Conservation (phyloP, 2,113 vertebrate genomes). For the Brachypteracias leptosomus region DNA sequence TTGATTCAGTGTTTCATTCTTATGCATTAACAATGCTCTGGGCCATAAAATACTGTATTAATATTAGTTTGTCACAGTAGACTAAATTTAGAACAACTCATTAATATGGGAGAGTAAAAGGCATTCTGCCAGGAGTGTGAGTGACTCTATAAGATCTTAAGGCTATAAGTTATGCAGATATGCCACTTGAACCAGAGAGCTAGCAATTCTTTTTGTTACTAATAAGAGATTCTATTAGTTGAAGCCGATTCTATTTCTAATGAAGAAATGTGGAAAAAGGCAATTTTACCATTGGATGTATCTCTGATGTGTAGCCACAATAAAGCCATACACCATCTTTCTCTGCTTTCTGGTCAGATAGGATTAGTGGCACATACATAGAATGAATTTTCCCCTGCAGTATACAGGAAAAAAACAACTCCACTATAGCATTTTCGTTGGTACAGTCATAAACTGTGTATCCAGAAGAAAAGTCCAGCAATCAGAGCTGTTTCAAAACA, state of each 20-base stretch:
- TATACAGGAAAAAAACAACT: neutral
- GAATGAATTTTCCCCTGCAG: constrained; percentile 67
- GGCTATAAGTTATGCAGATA: constrained; percentile 84
- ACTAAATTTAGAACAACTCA: constrained; percentile 88
- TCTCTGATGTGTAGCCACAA: constrained; percentile 56
- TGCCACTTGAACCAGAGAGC: constrained; percentile 82
- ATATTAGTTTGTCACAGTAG: constrained; percentile 86
- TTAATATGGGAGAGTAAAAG: constrained; percentile 84
- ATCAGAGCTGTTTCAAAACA: constrained; percentile 59
- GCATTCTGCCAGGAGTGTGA: constrained; percentile 79
- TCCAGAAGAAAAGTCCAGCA: constrained; percentile 36
- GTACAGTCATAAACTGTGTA: neutral
- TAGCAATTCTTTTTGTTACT: constrained; percentile 75
- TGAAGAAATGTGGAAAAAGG: constrained; percentile 79
- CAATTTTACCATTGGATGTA: constrained; percentile 70
- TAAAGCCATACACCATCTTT: constrained; percentile 52
- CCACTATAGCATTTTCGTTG: neutral
- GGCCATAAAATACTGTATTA: constrained; percentile 87
- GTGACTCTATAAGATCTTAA: constrained; percentile 78
- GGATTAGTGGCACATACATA: constrained; percentile 64
- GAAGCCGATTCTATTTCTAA: constrained; percentile 78
- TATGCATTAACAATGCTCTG: constrained; percentile 82
- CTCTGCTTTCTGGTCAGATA: constrained; percentile 48
- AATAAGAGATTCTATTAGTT: constrained; percentile 82
- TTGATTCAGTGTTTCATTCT: constrained; percentile 80